Evolutionary conservation across 2,113 vertebrate genomes (phyloP), one percentile per base, ranked within the genome.

Genomic region (Limanda limanda): DNA sequence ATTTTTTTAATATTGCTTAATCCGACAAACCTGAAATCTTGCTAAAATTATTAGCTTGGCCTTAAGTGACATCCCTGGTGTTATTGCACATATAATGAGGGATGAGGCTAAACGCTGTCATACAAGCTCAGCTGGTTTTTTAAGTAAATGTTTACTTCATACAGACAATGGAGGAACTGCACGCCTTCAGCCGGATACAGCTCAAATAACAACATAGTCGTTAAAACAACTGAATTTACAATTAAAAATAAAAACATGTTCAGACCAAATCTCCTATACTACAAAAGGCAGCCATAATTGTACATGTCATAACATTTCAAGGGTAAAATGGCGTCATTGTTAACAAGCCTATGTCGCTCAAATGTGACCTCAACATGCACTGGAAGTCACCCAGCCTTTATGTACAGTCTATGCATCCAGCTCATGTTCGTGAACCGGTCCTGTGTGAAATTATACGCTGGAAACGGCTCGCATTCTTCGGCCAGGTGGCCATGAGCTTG

Each of bases 301-400:
- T 4, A 0, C 2, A 52, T 7, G 3, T 55, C 6, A 11, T 9
- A 40, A 61, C 23, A 57, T n/a, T 58, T 87, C 76, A 91, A 85
- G 87, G 85, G 83, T 80, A 84, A 84, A 82, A 88, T 85, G 81
- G 77, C 68, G 79, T 82, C 74, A 81, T 48, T 27, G 58, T 66
- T 6, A 58, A 24, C 0, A 31, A 76, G 13, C 40, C 45, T 12
- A 3, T 25, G 58, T 0, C 24, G 17, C 48, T 18, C 20, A 57
- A n/a, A 58, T 35, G 40, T 71, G 62, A 82, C 77, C 61, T 80
- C 47, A 62, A 55, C 42, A 6, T 18, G 1, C 31, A 1, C 3
- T 35, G 18, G 21, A 63, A 0, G 42, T 2, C 59, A 31, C 0
- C 10, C 8, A 0, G 4, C 15, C 9, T 31, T 31, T 31, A 7